These are phyloP conservation scores for Machaerirhynchus nigripectus DNA, from an alignment of 2,113 vertebrate genomes.

Conservation along the genomic window DNA sequence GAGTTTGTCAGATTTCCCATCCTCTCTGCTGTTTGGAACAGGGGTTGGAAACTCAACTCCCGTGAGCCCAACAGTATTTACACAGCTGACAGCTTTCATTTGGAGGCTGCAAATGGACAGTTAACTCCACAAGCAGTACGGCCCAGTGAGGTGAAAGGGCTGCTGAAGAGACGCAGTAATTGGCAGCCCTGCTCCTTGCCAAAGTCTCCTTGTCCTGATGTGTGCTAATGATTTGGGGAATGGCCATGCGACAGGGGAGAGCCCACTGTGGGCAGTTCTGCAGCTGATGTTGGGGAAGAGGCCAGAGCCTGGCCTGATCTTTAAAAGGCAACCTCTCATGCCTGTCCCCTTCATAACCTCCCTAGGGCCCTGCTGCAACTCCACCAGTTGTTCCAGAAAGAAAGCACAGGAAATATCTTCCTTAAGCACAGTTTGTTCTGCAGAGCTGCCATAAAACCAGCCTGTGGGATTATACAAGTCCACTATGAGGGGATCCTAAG, in stretches of 20 bases:
- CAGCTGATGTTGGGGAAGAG: background rate
- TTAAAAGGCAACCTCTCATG: background rate
- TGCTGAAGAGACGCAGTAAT: background rate
- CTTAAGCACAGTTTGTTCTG: background rate
- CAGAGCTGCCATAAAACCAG: background rate
- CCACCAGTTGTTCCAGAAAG: background rate
- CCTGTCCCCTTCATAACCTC: background rate
- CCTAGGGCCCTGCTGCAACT: background rate
- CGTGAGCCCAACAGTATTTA: background rate
- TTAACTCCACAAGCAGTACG: background rate
- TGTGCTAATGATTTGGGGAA: background rate
- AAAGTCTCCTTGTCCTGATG: background rate
- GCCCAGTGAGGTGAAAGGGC: background rate
- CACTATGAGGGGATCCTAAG: background rate
- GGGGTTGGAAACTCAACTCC: background rate
- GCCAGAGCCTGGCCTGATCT: background rate
- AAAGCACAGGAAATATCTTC: background rate
- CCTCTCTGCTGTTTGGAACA: background rate
- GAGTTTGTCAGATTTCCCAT: background rate
- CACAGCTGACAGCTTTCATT: conserved; percentile 11
- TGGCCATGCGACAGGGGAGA: background rate
- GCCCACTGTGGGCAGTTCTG: background rate
- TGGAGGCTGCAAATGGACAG: background rate
- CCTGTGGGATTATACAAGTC: background rate
- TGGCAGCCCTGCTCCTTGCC: background rate